Conservation (phyloP, 2,888 invertebrate species). For the Digitonthophagus gazella region DNA sequence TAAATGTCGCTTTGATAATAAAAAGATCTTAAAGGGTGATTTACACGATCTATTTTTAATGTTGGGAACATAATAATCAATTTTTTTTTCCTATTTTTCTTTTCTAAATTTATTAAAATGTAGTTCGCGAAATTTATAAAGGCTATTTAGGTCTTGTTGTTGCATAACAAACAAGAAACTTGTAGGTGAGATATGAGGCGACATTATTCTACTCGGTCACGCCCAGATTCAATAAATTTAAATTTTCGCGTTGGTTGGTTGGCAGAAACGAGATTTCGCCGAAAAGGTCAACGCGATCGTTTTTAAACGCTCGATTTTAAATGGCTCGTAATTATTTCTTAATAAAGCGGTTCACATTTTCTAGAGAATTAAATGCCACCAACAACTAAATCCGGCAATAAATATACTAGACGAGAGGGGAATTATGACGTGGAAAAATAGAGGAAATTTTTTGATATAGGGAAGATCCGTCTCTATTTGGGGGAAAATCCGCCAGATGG, state of each 20-base stretch:
- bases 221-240: background rate
- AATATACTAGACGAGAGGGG: background rate
- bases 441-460: background rate
- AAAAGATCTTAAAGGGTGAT: too few species aligned
- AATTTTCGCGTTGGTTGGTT: background rate
- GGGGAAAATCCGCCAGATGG: background rate
- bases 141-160: background rate
- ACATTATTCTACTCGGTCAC: background rate
- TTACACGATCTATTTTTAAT: too few species aligned
- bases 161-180: background rate
- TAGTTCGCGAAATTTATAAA: background rate
- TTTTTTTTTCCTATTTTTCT: background rate
- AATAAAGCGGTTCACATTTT: background rate
- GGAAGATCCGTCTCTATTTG: background rate
- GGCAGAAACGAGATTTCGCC: background rate
- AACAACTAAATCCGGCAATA: background rate
- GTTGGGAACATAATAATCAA: too few species aligned
- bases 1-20: too few species aligned
- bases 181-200: background rate
- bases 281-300: background rate
- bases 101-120: background rate
- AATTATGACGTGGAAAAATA: too few species aligned
- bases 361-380: background rate
- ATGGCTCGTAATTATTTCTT: background rate
- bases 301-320: background rate